Evolutionary conservation across 2,888 invertebrate genomes (phyloP).

Genomic region (Seira ritae): DNA sequence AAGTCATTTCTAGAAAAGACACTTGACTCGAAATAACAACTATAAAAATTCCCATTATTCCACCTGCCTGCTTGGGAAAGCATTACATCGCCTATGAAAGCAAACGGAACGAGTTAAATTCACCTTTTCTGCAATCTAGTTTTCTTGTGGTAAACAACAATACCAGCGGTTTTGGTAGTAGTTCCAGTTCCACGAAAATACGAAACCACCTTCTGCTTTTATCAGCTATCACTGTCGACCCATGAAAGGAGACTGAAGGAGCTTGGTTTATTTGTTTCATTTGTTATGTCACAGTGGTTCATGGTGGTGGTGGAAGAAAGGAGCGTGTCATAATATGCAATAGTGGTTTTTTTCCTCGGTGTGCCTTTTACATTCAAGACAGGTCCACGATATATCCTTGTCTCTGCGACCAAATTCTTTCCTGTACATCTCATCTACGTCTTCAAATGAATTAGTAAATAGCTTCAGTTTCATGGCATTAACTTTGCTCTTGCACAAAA

Average conservation of each 20-base stretch:
- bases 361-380: background rate
- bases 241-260: background rate
- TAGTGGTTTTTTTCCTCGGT: conserved; percentile 4
- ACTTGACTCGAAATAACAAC: background rate
- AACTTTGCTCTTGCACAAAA: too few relatives aligned
- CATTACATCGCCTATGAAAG: too few relatives aligned
- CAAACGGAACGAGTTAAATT: background rate
- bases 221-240: background rate
- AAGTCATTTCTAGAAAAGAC: background rate
- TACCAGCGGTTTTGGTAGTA: background rate
- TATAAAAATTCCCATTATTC: background rate
- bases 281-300: background rate
- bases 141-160: background rate
- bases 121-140: background rate
- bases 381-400: too few relatives aligned
- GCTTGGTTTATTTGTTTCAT: background rate
- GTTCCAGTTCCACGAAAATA: background rate
- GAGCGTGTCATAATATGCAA: background rate
- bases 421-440: background rate
- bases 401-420: too few relatives aligned
- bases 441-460: background rate
- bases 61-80: too few relatives aligned
- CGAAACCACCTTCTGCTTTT: background rate
- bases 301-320: too few relatives aligned
- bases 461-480: background rate